Evolutionary conservation across 2,113 vertebrate genomes (phyloP).

Genomic region (Epinephelus cyanopodus): DNA sequence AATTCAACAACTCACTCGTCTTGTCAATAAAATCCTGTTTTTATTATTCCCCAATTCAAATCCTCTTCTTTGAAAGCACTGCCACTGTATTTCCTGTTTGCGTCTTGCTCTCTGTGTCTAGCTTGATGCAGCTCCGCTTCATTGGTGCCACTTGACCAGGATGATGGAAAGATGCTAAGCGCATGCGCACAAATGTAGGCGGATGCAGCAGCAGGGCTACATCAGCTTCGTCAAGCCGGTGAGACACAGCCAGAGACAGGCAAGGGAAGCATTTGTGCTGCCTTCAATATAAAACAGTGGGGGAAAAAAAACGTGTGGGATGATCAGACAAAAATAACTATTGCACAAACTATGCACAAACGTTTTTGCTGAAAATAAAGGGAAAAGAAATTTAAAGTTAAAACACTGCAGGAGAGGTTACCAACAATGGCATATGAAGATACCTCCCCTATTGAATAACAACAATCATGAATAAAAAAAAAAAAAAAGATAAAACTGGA

Average conservation of each 20-base stretch:
- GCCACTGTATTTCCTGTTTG: not conserved
- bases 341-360: not conserved
- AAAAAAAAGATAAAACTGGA: too few species aligned
- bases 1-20: too few species aligned
- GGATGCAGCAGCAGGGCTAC: constrained; percentile 52
- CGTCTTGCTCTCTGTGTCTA: not conserved
- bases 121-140: constrained; percentile 37
- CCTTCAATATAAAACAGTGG: constrained; percentile 30
- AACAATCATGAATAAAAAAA: too few species aligned
- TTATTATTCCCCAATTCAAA: too few species aligned
- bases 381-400: too few species aligned
- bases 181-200: constrained; percentile 71
- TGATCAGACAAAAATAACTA: too few species aligned
- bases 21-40: too few species aligned
- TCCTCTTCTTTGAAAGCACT: not conserved
- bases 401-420: too few species aligned
- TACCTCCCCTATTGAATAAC: too few species aligned
- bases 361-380: not conserved
- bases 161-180: constrained; percentile 58
- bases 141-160: constrained; percentile 22
- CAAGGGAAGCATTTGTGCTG: not conserved
- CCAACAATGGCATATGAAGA: too few species aligned
- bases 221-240: constrained; percentile 20
- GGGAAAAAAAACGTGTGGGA: not conserved
- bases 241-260: not conserved